These are phyloP conservation scores for Proteles cristata DNA, from an alignment of 2,113 vertebrate species.

Conservation along the genomic window DNA sequence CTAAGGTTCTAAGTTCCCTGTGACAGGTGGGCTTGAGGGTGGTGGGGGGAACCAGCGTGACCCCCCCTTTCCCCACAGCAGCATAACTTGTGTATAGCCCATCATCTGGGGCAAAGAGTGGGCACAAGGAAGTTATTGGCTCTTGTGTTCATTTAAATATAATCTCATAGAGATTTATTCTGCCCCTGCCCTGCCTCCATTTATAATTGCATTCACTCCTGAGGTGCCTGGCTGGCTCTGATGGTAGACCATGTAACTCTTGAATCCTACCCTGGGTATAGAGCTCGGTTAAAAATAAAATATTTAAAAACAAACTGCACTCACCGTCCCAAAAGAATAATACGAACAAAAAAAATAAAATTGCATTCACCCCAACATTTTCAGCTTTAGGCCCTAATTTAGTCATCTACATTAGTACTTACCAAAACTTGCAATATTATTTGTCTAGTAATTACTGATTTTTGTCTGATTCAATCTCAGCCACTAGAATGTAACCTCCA, in stretches of 20 bases:
- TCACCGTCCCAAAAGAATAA: background rate
- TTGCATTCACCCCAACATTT: background rate
- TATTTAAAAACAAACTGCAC: background rate
- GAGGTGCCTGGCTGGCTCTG: background rate
- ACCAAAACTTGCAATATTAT: constrained; percentile 13
- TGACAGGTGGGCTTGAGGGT: background rate
- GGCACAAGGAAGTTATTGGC: constrained; percentile 85
- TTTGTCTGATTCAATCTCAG: constrained; percentile 26
- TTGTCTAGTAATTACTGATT: constrained; percentile 15
- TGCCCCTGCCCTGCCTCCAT: background rate
- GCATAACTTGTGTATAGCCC: constrained; percentile 70
- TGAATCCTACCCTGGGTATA: background rate
- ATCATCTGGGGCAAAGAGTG: background rate
- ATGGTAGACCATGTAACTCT: background rate
- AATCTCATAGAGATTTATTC: background rate
- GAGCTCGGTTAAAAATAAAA: background rate
- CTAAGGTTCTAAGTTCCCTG: constrained; percentile 44
- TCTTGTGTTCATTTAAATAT: background rate
- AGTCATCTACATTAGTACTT: background rate
- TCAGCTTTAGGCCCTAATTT: background rate
- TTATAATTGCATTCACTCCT: background rate
- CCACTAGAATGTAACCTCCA: background rate
- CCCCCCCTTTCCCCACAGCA: background rate
- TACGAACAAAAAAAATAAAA: background rate
- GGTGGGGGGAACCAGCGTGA: background rate